phyloP scores from a whole-genome alignment of 2,113 vertebrate genomes.

The Plectropomus leopardus region DNA sequence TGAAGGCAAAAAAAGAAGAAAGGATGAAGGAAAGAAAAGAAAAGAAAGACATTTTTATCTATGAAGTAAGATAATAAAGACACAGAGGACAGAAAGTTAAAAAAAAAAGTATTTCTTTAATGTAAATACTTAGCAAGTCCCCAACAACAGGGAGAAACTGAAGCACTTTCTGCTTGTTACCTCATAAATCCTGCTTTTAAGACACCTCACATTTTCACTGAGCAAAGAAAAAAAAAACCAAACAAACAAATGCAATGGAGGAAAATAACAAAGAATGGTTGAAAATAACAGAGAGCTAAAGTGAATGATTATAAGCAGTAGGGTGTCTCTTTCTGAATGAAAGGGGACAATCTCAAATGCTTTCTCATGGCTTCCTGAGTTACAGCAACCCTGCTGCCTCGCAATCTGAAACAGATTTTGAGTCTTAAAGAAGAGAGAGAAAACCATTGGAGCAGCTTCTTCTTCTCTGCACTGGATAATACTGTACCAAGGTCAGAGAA shows the following conservation, averaged over 20 bases:
- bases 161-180: too few species aligned
- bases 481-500: constrained; percentile 11
- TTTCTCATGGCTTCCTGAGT: constrained; percentile 42
- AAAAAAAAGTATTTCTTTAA: constrained; percentile 2
- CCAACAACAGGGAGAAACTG: constrained; percentile 5
- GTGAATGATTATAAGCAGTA: background rate
- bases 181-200: constrained; percentile 2
- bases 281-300: background rate
- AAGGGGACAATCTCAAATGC: constrained; percentile 26
- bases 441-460: background rate
- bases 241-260: background rate
- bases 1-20: constrained; percentile 1
- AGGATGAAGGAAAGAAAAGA: background rate
- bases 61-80: background rate
- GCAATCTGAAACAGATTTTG: constrained; percentile 61
- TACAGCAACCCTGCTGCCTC: constrained; percentile 42
- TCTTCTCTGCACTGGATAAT: background rate
- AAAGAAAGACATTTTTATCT: background rate
- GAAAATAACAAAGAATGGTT: background rate
- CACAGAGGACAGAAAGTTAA: background rate
- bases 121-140: background rate
- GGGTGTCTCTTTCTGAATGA: constrained; percentile 16
- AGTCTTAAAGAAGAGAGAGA: background rate
- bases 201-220: constrained; percentile 6
- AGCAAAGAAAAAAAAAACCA: background rate